Conservation (phyloP, 2,113 vertebrate genomes). For the Siphamia tubifer region DNA sequence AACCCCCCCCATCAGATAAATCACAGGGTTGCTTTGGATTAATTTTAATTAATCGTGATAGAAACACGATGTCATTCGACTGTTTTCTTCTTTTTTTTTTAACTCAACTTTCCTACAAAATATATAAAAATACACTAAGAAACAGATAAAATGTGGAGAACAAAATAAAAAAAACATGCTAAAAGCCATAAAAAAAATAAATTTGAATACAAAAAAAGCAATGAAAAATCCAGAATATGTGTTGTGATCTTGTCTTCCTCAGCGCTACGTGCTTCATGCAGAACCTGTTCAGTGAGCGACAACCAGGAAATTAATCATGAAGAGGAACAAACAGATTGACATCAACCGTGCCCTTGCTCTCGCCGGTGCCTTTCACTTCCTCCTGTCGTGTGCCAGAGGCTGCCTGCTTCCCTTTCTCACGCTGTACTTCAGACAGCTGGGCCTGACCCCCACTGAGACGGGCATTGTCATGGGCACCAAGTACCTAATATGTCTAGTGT, state of each 20-base stretch:
- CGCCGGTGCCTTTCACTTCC: slow-evolving; percentile 80
- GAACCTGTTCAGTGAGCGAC: background rate
- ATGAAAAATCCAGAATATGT: too few species aligned
- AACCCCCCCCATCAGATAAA: too few species aligned
- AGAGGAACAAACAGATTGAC: slow-evolving; percentile 84
- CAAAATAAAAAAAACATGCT: too few species aligned
- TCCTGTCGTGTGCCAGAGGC: slow-evolving; percentile 77
- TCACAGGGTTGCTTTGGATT: too few species aligned
- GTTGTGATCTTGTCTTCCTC: background rate
- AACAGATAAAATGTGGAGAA: too few species aligned
- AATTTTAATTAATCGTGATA: too few species aligned
- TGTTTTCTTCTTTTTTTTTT: too few species aligned
- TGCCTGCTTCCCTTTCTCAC: slow-evolving; percentile 88
- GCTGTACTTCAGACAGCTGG: slow-evolving; percentile 86
- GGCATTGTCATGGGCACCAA: slow-evolving; percentile 83
- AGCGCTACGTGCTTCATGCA: slow-evolving; percentile 21
- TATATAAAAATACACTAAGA: too few species aligned
- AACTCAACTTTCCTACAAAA: too few species aligned
- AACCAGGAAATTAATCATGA: slow-evolving; percentile 71
- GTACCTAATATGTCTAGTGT: slow-evolving; percentile 76
- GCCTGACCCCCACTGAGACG: slow-evolving; percentile 80
- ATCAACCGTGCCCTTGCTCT: slow-evolving; percentile 79
- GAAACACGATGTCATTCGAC: too few species aligned
- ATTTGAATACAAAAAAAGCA: too few species aligned
- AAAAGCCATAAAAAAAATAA: too few species aligned